Conservation (phyloP, 2,113 vertebrate species). For the Prionailurus viverrinus region DNA sequence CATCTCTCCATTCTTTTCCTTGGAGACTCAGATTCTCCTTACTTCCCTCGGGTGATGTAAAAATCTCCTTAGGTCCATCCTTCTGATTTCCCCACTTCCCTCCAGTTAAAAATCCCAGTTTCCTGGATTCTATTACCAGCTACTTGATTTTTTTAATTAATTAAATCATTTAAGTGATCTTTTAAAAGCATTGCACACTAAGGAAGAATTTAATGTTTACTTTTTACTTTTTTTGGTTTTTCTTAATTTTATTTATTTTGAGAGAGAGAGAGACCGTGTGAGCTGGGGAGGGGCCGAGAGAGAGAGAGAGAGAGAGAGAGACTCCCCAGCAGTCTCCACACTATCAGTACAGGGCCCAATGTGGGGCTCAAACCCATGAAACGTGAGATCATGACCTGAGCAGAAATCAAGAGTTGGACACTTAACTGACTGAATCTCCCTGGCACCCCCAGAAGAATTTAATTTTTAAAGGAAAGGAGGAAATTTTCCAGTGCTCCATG, state of each 20-base stretch:
- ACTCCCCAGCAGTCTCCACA: too few species aligned
- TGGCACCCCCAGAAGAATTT: neutral
- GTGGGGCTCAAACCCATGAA: too few species aligned
- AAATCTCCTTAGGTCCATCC: neutral
- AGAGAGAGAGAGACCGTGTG: too few species aligned
- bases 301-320: too few species aligned
- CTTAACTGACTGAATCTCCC: too few species aligned
- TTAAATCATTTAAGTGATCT: neutral
- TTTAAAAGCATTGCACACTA: neutral
- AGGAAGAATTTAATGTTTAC: neutral
- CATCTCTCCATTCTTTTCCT: neutral
- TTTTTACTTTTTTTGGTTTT: too few species aligned
- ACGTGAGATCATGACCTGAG: too few species aligned
- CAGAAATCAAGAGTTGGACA: too few species aligned
- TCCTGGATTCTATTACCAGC: neutral
- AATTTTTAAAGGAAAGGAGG: conserved; percentile 24
- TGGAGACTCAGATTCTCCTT: neutral
- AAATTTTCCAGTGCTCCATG: neutral
- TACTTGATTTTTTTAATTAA: neutral
- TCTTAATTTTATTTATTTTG: too few species aligned
- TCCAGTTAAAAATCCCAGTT: neutral
- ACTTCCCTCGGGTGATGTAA: neutral
- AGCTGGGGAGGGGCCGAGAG: too few species aligned
- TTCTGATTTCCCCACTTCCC: neutral
- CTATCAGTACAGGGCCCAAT: too few species aligned